A percentile compares a stretch with the other conserved stretches of the same genome.
Evolutionary conservation across 2,113 vertebrate genomes (phyloP).

Genomic region (Ceratotherium simum): DNA sequence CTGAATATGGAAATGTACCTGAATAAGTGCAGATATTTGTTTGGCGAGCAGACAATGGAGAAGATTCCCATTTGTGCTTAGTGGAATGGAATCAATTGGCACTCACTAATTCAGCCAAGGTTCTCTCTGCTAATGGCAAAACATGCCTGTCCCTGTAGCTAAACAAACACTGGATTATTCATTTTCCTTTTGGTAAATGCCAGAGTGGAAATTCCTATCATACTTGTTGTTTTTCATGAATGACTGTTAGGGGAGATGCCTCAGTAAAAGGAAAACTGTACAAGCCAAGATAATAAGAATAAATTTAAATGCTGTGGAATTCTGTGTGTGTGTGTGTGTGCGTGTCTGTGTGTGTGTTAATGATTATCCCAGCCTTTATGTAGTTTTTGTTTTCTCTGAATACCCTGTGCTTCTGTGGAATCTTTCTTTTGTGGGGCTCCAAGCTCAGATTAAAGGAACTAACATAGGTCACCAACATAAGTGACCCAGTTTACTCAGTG

Average conservation of each 20-base stretch:
- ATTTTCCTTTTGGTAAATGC: slow-evolving; percentile 79
- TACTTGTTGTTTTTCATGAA: slow-evolving; percentile 82
- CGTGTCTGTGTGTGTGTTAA: not conserved
- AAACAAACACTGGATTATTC: slow-evolving; percentile 77
- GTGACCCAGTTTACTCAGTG: not conserved
- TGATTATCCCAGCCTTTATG: not conserved
- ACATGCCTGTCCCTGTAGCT: slow-evolving; percentile 76
- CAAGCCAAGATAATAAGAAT: slow-evolving; percentile 28
- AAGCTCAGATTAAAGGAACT: not conserved
- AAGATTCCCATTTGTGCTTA: slow-evolving; percentile 84
- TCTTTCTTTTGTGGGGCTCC: not conserved
- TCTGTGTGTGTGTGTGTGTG: not conserved
- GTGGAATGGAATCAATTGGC: slow-evolving; percentile 82
- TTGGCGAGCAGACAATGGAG: slow-evolving; percentile 82
- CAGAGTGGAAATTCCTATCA: slow-evolving; percentile 74
- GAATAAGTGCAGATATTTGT: slow-evolving; percentile 84
- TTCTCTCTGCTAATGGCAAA: slow-evolving; percentile 83
- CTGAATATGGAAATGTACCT: slow-evolving; percentile 84
- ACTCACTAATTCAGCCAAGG: slow-evolving; percentile 76
- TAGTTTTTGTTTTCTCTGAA: not conserved
- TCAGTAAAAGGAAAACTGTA: slow-evolving; percentile 1
- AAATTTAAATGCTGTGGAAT: slow-evolving; percentile 28
- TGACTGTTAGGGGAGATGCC: not conserved
- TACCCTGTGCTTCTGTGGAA: not conserved
- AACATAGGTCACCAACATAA: slow-evolving; percentile 14